Evolutionary conservation across 2,113 vertebrate genomes (phyloP), one percentile per base, ranked within the genome.

Genomic region (mouse (Mus musculus)): DNA sequence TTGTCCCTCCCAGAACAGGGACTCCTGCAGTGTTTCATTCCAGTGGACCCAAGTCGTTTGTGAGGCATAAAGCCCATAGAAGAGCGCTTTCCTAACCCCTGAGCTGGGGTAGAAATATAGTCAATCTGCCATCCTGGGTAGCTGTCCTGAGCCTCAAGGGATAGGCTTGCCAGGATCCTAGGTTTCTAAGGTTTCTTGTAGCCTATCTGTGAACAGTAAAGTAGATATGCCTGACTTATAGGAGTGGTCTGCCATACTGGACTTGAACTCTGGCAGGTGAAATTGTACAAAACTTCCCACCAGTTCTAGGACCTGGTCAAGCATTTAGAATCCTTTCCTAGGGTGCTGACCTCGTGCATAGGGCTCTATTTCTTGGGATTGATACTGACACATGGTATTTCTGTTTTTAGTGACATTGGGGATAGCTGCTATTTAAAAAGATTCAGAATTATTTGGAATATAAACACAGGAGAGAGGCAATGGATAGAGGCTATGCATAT

Each of bases 381-480:
- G 81, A 69, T 46, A 73, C 7, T 30, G 13, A 19, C 42, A 13
- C 46, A 10, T 5, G 8, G 17, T 26, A 39, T 75, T 88, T 91
- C 82, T 91, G 75, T 22, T 49, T 80, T 96, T 9, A 16, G 0
- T 94, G 10, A 87, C 30, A n/a, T 26, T 22, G 80, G 19, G 52
- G 33, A 80, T 69, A 73, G 59, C 2, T 76, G 30, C 42, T 63
- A 33, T 39, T 65, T 75, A 30, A 67, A 67, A 67, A 9, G 1
- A 12, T 69, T 17, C 92, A 81, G 82, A 88, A 91, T 85, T 89
- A 85, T 93, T 96, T 93, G 59, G 30, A 90, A 42, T 72, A 75
- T 67, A 94, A 88, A 17, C 42, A 46, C 63, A 87, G 65, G 49
- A 80, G 67, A 80, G 3, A 88, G 69, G 85, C 36, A 94, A 90